These are phyloP conservation scores for Deilephila porcellus DNA, from an alignment of 2,888 invertebrate species.

Conservation along the genomic window DNA sequence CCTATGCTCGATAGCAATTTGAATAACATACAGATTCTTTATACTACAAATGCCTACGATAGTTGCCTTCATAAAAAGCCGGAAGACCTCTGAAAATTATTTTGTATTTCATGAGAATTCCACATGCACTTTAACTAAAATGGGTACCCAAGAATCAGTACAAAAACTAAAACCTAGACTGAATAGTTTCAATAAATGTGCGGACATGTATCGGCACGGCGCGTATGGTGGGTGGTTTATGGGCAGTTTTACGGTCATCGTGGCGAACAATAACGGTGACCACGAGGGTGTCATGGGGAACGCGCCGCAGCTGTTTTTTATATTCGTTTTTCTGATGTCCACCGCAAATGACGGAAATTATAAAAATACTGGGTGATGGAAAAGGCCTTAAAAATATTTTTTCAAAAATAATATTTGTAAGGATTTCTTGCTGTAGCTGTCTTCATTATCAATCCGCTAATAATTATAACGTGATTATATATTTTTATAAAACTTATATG, in stretches of 20 bases:
- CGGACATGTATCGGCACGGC: constrained; percentile 57
- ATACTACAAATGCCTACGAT: too few relatives aligned
- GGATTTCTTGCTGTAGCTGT: too few relatives aligned
- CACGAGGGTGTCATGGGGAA: constrained; percentile 71
- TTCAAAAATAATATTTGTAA: too few relatives aligned
- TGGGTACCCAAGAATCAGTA: neutral
- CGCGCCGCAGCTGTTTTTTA: constrained; percentile 87
- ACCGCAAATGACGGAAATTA: constrained; percentile 25
- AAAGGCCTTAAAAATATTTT: neutral
- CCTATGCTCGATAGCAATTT: too few relatives aligned
- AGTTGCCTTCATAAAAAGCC: too few relatives aligned
- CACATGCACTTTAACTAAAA: too few relatives aligned
- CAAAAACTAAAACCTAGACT: constrained; percentile 45
- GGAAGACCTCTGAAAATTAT: too few relatives aligned
- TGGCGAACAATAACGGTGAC: constrained; percentile 74
- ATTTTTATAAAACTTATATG: too few relatives aligned
- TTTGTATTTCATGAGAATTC: too few relatives aligned
- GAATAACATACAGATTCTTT: too few relatives aligned
- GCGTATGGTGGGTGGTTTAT: constrained; percentile 63
- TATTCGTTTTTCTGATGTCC: constrained; percentile 64
- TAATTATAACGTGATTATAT: too few relatives aligned
- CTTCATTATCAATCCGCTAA: too few relatives aligned
- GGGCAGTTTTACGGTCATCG: constrained; percentile 73
- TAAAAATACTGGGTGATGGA: constrained; percentile 28
- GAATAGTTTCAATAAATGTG: constrained; percentile 67